Conservation (phyloP, 2,113 vertebrate genomes). For the Chaenogobius annularis region DNA sequence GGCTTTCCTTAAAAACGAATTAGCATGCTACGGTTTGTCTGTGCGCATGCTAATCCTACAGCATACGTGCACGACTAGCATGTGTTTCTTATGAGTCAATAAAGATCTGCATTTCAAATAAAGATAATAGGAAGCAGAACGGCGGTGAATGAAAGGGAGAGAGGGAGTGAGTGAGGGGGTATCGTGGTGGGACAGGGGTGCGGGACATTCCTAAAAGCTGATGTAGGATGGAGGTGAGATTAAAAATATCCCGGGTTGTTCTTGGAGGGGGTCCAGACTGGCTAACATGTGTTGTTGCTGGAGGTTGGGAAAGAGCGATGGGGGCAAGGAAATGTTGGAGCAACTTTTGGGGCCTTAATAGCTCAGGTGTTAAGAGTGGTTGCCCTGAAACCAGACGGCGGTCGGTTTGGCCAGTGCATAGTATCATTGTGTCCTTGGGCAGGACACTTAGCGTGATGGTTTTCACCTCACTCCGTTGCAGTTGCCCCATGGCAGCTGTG, state of each 20-base stretch:
- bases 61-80: constrained; percentile 47
- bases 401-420: no score
- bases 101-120: constrained; percentile 78
- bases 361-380: not conserved
- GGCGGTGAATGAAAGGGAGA: constrained; percentile 57
- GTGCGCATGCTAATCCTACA: constrained; percentile 20
- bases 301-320: constrained; percentile 18
- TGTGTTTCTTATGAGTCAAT: constrained; percentile 77
- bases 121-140: constrained; percentile 75
- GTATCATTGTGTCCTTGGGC: no score
- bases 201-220: constrained; percentile 65
- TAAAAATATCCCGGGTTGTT: constrained; percentile 68
- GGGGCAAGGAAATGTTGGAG: not conserved
- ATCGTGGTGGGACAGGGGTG: constrained; percentile 53
- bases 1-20: constrained; percentile 62
- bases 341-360: not conserved
- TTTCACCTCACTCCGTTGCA: no score
- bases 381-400: no score
- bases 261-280: constrained; percentile 65
- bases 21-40: constrained; percentile 38
- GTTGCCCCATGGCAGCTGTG: no score
- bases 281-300: constrained; percentile 57
- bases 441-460: no score
- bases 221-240: constrained; percentile 68
- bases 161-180: constrained; percentile 19